Evolutionary conservation across 2,113 vertebrate genomes (phyloP).

Genomic region (Balaeniceps rex): DNA sequence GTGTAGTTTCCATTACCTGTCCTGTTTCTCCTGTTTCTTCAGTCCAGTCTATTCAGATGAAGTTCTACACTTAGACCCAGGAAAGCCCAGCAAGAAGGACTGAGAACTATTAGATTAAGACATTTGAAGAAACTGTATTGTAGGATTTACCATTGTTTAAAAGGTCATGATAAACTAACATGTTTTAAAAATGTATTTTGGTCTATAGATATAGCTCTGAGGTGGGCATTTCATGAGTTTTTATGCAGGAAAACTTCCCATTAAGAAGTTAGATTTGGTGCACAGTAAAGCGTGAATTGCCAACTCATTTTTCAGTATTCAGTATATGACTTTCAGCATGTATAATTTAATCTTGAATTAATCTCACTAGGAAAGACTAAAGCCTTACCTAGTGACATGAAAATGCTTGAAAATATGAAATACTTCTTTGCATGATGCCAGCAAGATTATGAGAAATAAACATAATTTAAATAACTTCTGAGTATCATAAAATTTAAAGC

Average conservation of each 20-base stretch:
- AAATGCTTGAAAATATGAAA: background rate
- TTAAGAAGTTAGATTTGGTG: background rate
- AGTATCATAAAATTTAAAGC: background rate
- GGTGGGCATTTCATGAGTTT: background rate
- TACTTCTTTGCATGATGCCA: background rate
- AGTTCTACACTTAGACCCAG: background rate
- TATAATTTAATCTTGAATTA: background rate
- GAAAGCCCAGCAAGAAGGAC: background rate
- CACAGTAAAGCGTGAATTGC: background rate
- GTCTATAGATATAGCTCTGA: background rate
- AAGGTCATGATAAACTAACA: background rate
- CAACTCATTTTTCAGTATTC: background rate
- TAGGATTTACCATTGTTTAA: background rate
- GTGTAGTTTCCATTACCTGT: background rate
- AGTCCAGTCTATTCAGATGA: background rate
- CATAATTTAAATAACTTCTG: background rate
- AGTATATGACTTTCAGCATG: background rate
- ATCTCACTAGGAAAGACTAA: background rate
- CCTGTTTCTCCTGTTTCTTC: background rate
- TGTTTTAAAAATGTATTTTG: background rate
- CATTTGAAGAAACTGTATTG: background rate
- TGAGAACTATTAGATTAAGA: background rate
- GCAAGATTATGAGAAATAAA: background rate
- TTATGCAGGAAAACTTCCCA: background rate
- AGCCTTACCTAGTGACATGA: background rate